Evolutionary conservation across 2,113 vertebrate species (phyloP), one percentile per base, ranked within the genome.

Genomic region (Aldabrachelys gigantea): DNA sequence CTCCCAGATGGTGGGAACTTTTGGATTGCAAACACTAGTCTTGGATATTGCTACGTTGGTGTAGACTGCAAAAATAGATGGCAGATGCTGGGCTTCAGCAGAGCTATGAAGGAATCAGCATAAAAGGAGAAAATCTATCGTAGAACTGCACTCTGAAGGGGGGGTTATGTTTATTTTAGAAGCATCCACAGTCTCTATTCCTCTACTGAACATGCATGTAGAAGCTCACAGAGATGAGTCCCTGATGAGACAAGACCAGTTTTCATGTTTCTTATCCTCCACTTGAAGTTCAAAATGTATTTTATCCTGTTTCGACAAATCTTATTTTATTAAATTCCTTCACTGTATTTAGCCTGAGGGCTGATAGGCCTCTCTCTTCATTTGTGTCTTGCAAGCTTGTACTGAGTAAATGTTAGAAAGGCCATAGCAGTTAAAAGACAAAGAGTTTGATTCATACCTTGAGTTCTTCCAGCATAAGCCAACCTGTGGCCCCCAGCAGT

Each of bases 181-280:
- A 92, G 78, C 41, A 91, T 85, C 69, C 35, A 5, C 76, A 54
- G 79, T 91, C 88, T 96, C 56, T 31, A 2, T 79, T 78, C 93
- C 90, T 80, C 80, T 78, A 38, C 22, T 89, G 72, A 93, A 89
- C 80, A 8, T 0, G 4, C 22, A 16, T 31, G 41, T 82, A 59
- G 35, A 87, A 95, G 80, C 78, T 96, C 80, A 90, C 72, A 82
- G 50, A 82, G n/a, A 80, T 62, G 78, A 92, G 76, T 29, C 11
- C 53, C 38, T 38, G 85, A 94, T 96, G 89, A 92, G 84, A 69
- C 87, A 93, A 90, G 5, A 13, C 11, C 54, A 53, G 2, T 82
- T 93, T 97, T 93, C 76, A 9, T 93, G 85, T 91, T 93, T 87
- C 88, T 90, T 57, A 62, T 93, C 97, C 90, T 87, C 41, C 9